Conservation (phyloP, 2,113 vertebrate genomes). For the Hylia prasina region DNA sequence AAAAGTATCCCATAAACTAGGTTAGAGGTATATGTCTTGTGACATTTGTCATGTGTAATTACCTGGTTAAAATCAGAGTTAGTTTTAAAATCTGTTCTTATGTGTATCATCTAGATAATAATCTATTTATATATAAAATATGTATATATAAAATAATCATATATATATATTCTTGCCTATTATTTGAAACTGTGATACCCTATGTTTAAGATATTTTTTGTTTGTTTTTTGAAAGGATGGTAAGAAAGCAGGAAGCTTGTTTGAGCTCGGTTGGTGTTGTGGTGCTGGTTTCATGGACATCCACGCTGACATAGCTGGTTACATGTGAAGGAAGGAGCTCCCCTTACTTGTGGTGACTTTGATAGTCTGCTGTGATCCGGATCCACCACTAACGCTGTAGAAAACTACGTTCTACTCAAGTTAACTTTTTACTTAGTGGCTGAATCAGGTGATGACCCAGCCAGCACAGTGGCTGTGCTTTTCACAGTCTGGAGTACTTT, state of each 20-base stretch:
- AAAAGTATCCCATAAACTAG: not conserved
- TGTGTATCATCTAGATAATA: not conserved
- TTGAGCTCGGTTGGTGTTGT: not conserved
- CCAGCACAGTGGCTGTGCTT: not conserved
- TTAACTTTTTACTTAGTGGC: not conserved
- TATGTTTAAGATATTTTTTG: not conserved
- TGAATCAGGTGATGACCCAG: not conserved
- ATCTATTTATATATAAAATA: not conserved
- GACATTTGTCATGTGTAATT: not conserved
- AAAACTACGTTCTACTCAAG: not conserved
- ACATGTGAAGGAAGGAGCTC: not conserved
- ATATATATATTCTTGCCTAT: not conserved
- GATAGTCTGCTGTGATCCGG: not conserved
- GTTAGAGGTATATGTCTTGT: not conserved
- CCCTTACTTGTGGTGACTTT: not conserved
- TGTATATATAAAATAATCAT: not conserved
- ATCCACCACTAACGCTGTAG: not conserved
- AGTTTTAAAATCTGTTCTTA: not conserved
- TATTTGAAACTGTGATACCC: not conserved
- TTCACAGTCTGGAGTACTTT: not conserved
- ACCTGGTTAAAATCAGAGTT: not conserved
- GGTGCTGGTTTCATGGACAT: not conserved
- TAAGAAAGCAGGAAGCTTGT: not conserved
- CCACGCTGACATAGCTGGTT: not conserved
- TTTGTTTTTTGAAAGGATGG: not conserved